Percentiles rank a stretch among this genome's conserved stretches.
phyloP scores from a whole-genome alignment of 2,113 vertebrate species.

The Empidonax traillii region DNA sequence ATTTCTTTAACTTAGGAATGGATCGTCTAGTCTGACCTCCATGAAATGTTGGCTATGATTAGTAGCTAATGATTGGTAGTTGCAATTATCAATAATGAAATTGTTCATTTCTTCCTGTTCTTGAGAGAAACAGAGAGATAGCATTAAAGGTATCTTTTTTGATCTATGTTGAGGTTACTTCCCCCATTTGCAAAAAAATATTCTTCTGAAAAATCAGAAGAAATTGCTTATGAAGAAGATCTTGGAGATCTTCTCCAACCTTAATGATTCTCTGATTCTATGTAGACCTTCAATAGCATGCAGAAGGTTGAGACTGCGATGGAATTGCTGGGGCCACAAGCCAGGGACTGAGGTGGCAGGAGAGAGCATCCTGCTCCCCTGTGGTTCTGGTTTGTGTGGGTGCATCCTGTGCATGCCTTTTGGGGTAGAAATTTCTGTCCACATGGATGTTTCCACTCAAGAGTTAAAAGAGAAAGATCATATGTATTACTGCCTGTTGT shows the following conservation, averaged over 20 bases:
- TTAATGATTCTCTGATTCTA: neutral
- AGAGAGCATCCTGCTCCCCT: neutral
- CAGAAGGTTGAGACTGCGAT: neutral
- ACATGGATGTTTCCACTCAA: rapidly evolving
- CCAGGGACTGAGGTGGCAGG: rapidly evolving
- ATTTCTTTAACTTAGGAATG: neutral
- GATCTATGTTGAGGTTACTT: neutral
- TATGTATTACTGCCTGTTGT: neutral
- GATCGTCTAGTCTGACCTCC: neutral
- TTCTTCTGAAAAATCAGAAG: neutral
- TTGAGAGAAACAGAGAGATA: neutral
- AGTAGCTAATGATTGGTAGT: neutral
- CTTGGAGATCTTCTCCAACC: neutral
- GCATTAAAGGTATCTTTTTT: neutral
- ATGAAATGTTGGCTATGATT: neutral
- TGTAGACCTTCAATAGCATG: neutral
- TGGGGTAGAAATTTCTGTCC: neutral
- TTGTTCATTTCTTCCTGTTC: neutral
- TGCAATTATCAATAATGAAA: neutral
- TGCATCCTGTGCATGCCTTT: neutral
- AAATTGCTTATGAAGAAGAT: neutral
- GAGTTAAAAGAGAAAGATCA: rapidly evolving
- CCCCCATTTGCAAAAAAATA: neutral
- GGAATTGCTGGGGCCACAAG: neutral
- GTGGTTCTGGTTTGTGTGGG: neutral